Evolutionary conservation across 1,140 invertebrate genomes (phyloP).

Genomic region (Thaumetopoea pityocampa): DNA sequence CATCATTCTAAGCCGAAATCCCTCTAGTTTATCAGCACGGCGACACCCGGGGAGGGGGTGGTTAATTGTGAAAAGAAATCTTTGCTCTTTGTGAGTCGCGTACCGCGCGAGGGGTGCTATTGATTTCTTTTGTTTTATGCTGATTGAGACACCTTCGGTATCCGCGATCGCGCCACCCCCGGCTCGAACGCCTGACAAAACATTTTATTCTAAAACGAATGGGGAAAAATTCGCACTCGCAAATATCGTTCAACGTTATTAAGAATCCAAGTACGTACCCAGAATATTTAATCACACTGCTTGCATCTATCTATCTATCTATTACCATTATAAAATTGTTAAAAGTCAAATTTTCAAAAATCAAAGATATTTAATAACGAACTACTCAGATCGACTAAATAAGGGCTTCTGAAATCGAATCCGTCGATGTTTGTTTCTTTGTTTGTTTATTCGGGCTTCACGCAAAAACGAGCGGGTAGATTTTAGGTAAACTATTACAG

Average conservation of each 20-base stretch:
- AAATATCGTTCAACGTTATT: neutral
- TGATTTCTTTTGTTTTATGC: conserved; percentile 77
- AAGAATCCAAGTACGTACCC: conserved; percentile 1
- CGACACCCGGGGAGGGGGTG: conserved; percentile 57
- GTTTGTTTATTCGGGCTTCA: too few relatives aligned
- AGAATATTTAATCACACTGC: too few relatives aligned
- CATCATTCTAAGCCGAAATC: conserved; percentile 55
- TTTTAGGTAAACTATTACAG: too few relatives aligned
- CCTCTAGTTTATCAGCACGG: conserved; percentile 56
- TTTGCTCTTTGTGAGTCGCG: conserved; percentile 71
- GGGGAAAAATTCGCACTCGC: conserved; percentile 23
- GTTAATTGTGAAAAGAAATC: conserved; percentile 76
- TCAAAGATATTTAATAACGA: too few relatives aligned
- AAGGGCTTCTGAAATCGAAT: too few relatives aligned
- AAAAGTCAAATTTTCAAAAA: too few relatives aligned
- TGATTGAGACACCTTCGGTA: conserved; percentile 74
- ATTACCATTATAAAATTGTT: too few relatives aligned
- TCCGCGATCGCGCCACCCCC: conserved; percentile 45
- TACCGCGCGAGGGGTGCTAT: conserved; percentile 55
- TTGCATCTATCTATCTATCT: too few relatives aligned
- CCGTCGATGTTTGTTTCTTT: too few relatives aligned
- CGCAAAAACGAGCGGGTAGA: too few relatives aligned
- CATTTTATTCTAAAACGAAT: conserved; percentile 53
- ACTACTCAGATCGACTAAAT: too few relatives aligned
- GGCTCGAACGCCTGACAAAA: conserved; percentile 61